Evolutionary conservation across 2,888 invertebrate species (phyloP).

Genomic region (Zelleria hepariella): DNA sequence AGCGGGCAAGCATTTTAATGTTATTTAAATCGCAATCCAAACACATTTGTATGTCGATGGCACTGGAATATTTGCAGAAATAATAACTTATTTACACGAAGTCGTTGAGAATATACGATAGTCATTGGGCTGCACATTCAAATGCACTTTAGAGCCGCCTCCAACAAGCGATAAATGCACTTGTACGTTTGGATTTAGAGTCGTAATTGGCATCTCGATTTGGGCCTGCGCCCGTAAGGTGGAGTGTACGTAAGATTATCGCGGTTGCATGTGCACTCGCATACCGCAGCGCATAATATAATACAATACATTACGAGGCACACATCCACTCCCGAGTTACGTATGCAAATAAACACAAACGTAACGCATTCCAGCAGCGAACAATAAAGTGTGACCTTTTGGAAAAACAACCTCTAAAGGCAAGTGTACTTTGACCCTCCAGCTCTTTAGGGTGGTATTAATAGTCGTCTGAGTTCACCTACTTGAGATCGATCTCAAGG

Average conservation of each 20-base stretch:
- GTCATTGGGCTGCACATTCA: not conserved
- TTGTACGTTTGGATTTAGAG: not conserved
- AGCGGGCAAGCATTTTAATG: constrained; percentile 4
- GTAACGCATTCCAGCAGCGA: not conserved
- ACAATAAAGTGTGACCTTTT: not conserved
- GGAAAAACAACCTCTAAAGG: not conserved
- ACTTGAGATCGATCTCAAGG: too few species aligned
- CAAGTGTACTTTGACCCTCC: not conserved
- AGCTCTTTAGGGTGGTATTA: too few species aligned
- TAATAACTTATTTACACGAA: constrained; percentile 44
- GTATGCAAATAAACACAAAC: constrained; percentile 35
- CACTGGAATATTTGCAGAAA: constrained; percentile 53
- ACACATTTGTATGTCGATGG: constrained; percentile 33
- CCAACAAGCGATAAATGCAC: not conserved
- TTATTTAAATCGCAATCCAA: constrained; percentile 31
- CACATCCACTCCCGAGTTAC: constrained; percentile 56
- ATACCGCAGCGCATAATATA: constrained; percentile 44
- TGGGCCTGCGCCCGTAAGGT: not conserved
- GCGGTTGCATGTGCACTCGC: constrained; percentile 54
- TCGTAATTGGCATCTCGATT: not conserved
- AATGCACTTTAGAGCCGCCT: not conserved
- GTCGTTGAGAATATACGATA: constrained; percentile 24
- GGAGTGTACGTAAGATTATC: constrained; percentile 44
- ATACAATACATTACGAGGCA: constrained; percentile 58
- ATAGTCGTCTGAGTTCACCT: too few species aligned